phyloP scores from a whole-genome alignment of 1,140 invertebrate species.

The Delia radicum region DNA sequence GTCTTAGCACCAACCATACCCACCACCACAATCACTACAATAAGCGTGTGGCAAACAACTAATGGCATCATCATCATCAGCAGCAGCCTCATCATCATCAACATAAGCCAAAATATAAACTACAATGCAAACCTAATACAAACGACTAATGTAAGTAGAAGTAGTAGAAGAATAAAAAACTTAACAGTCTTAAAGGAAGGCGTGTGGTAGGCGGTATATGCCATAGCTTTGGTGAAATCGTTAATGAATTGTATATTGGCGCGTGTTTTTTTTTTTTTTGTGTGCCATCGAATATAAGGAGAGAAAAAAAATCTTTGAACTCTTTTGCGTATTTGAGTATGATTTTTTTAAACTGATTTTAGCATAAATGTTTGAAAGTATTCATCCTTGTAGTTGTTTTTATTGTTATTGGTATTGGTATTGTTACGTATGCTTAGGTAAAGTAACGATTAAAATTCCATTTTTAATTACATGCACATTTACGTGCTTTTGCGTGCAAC shows the following conservation, averaged over 20 bases:
- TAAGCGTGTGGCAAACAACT: conserved; percentile 6
- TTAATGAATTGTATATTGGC: conserved; percentile 22
- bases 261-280: conserved; percentile 7
- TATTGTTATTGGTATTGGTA: background rate
- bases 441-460: conserved; percentile 28
- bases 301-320: background rate
- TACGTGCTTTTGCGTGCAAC: conserved; percentile 22
- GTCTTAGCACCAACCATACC: background rate
- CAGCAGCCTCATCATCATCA: background rate
- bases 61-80: conserved; percentile 15
- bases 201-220: conserved; percentile 4
- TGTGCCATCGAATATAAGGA: background rate
- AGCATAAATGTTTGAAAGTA: conserved; percentile 17
- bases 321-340: conserved; percentile 17
- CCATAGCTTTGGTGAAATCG: conserved; percentile 9
- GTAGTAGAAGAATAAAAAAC: background rate
- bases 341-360: background rate
- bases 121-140: no score
- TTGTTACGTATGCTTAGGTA: conserved; percentile 14
- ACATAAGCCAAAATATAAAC: background rate
- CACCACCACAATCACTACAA: background rate
- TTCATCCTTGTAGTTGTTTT: background rate
- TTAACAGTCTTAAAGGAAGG: background rate
- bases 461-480: conserved; percentile 26
- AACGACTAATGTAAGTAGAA: background rate